Percentiles rank a stretch among this genome's conserved stretches.
phyloP scores from a whole-genome alignment of 2,888 invertebrate species.

The Actias luna region DNA sequence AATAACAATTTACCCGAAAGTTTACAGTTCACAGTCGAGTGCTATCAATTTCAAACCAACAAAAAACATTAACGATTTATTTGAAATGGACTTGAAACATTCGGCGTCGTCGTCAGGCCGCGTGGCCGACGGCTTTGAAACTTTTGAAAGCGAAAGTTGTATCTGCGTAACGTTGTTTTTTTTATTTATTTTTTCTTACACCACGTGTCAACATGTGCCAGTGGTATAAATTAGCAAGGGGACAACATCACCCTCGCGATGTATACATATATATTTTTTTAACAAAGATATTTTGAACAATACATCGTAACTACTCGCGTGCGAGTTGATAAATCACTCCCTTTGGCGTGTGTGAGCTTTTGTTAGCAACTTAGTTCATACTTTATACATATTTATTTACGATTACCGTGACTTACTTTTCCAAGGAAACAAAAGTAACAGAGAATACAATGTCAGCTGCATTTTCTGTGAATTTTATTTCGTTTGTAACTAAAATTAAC shows the following conservation, averaged over 20 bases:
- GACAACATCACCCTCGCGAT: slow-evolving; percentile 67
- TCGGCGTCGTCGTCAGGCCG: slow-evolving; percentile 35
- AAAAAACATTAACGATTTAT: slow-evolving; percentile 51
- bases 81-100: slow-evolving; percentile 52
- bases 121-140: slow-evolving; percentile 60
- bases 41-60: slow-evolving; percentile 60
- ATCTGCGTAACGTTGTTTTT: slow-evolving; percentile 67
- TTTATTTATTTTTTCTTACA: slow-evolving; percentile 66
- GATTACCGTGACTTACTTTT: slow-evolving; percentile 21
- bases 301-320: slow-evolving; percentile 74
- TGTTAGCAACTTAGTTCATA: slow-evolving; percentile 8
- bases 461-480: no score
- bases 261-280: slow-evolving; percentile 59
- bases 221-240: slow-evolving; percentile 79
- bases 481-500: no score
- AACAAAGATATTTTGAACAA: slow-evolving; percentile 76
- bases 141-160: slow-evolving; percentile 71
- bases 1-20: slow-evolving; percentile 28
- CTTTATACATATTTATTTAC: slow-evolving; percentile 14
- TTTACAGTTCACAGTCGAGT: slow-evolving; percentile 50
- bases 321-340: slow-evolving; percentile 74
- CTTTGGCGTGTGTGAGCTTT: slow-evolving; percentile 45
- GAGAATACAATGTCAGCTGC: no score
- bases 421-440: no score
- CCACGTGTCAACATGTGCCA: slow-evolving; percentile 80